Conservation (phyloP, 2,113 vertebrate species). For the Chamaea fasciata region DNA sequence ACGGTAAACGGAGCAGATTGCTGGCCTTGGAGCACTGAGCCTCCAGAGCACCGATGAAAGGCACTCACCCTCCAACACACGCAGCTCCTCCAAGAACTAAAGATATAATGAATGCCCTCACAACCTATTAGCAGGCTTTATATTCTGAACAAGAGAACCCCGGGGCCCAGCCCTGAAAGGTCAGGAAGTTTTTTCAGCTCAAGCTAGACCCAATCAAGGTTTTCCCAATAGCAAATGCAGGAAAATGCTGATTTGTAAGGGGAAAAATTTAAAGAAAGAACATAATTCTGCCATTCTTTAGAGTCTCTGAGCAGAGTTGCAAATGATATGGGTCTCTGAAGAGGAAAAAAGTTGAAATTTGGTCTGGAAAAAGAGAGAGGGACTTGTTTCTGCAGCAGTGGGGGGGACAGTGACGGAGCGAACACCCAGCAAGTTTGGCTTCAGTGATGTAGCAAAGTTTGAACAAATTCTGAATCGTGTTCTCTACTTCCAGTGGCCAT, state of each 20-base stretch:
- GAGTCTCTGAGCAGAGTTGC: neutral
- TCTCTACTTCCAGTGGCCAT: neutral
- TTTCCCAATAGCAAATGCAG: conserved; percentile 1
- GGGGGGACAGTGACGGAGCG: neutral
- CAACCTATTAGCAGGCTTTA: conserved; percentile 54
- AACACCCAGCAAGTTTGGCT: neutral
- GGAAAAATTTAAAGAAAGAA: conserved; percentile 3
- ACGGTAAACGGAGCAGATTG: conserved; percentile 19
- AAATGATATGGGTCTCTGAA: neutral
- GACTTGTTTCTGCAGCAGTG: neutral
- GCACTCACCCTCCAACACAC: conserved; percentile 18
- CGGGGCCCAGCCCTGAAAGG: conserved; percentile 23
- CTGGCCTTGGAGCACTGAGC: conserved; percentile 37
- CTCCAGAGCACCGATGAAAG: conserved; percentile 45
- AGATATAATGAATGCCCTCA: conserved; percentile 50
- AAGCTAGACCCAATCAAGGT: conserved; percentile 26
- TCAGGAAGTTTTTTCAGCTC: conserved; percentile 22
- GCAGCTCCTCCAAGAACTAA: conserved; percentile 35
- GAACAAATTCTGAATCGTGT: neutral
- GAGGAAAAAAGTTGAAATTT: neutral
- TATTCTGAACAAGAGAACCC: conserved; percentile 21
- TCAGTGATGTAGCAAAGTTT: neutral
- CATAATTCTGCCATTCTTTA: neutral
- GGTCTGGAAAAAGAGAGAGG: neutral
- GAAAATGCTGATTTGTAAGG: conserved; percentile 29